These are phyloP conservation scores for Gallinago undulata DNA, from an alignment of 2,113 vertebrate species.

Conservation along the genomic window DNA sequence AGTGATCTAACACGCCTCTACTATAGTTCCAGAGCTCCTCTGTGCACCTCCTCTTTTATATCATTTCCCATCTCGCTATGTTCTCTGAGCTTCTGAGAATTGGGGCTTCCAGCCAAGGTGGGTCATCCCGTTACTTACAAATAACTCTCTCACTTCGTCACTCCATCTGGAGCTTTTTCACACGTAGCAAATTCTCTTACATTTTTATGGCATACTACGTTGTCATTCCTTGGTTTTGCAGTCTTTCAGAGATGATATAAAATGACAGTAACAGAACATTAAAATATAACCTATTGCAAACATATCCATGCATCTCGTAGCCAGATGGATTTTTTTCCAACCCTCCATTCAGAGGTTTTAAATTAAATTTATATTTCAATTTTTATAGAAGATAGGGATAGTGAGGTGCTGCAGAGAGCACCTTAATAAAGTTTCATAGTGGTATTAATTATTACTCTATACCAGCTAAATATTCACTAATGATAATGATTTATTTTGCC, in stretches of 20 bases:
- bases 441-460: neutral
- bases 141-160: neutral
- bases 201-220: neutral
- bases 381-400: neutral
- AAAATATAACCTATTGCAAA: neutral
- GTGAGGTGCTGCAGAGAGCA: neutral
- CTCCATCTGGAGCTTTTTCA: neutral
- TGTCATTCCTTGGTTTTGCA: neutral
- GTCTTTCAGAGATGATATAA: neutral
- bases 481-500: constrained; percentile 10
- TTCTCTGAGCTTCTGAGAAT: neutral
- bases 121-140: neutral
- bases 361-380: neutral
- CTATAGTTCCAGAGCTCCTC: neutral
- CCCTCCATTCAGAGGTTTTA: neutral
- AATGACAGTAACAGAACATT: neutral
- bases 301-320: neutral
- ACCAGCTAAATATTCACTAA: constrained; percentile 18
- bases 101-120: neutral
- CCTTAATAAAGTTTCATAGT: neutral
- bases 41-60: neutral
- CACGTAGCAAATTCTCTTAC: neutral
- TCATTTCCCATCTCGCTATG: neutral
- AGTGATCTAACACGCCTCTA: neutral
- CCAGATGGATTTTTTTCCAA: neutral